These are phyloP conservation scores for Heliconius nattereri DNA, from an alignment of 1,140 invertebrate species.

Conservation along the genomic window DNA sequence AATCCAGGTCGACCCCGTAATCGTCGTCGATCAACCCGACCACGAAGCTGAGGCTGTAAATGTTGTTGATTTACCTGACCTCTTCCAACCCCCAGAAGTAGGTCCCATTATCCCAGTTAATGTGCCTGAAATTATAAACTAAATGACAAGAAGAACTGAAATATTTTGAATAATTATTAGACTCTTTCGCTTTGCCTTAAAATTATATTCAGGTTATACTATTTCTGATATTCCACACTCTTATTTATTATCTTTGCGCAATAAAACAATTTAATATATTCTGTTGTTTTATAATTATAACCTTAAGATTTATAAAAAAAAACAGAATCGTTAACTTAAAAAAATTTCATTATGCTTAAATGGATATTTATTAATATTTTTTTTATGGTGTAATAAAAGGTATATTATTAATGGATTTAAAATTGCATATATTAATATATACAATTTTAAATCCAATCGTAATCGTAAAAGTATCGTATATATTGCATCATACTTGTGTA, in stretches of 20 bases:
- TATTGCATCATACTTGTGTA: too few species aligned
- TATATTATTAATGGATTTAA: too few species aligned
- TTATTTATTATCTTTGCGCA: background rate
- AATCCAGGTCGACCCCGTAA: background rate
- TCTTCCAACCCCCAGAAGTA: background rate
- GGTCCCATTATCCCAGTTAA: background rate
- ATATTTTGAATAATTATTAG: background rate
- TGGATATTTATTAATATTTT: too few species aligned
- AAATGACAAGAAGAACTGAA: background rate
- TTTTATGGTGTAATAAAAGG: too few species aligned
- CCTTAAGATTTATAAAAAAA: background rate
- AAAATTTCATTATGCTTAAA: too few species aligned
- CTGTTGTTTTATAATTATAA: background rate
- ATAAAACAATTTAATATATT: background rate
- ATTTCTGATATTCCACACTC: background rate
- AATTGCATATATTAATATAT: too few species aligned
- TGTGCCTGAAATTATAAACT: background rate
- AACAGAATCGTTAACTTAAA: too few species aligned
- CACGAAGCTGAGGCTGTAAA: background rate
- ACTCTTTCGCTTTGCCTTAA: background rate
- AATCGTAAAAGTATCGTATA: too few species aligned
- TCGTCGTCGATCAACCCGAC: background rate
- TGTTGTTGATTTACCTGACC: slow-evolving; percentile 15
- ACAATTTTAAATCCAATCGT: too few species aligned
- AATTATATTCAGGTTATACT: background rate